phyloP scores from a whole-genome alignment of 2,888 invertebrate species.

The Polydrusus pterygomalis region DNA sequence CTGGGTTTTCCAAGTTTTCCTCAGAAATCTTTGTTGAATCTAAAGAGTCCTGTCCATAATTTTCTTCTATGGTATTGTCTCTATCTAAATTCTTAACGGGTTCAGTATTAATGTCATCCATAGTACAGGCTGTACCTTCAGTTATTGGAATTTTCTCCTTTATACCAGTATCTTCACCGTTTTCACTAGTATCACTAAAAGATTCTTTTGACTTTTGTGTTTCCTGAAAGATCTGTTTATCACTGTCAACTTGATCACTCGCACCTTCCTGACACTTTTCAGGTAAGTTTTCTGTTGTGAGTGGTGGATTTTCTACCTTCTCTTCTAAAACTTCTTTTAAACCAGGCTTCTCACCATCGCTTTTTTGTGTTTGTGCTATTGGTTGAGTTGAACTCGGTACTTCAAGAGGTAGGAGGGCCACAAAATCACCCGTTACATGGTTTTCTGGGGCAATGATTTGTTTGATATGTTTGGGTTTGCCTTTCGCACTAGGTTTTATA shows the following conservation, averaged over 20 bases:
- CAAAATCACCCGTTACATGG: constrained; percentile 66
- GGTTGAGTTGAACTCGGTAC: background rate
- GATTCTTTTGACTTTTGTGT: constrained; percentile 35
- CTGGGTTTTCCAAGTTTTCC: constrained; percentile 13
- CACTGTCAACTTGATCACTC: constrained; percentile 34
- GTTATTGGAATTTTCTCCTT: constrained; percentile 29
- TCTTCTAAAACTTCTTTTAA: constrained; percentile 10
- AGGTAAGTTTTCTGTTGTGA: constrained; percentile 36
- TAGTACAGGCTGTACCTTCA: background rate
- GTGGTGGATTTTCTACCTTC: background rate
- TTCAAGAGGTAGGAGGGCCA: constrained; percentile 44
- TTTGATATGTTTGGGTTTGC: constrained; percentile 58
- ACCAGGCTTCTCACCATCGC: constrained; percentile 23
- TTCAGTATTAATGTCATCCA: background rate
- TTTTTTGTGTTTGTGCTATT: background rate
- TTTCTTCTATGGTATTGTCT: constrained; percentile 52
- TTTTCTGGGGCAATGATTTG: constrained; percentile 63
- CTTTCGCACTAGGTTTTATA: constrained; percentile 54
- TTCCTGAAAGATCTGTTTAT: constrained; percentile 31
- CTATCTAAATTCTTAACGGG: constrained; percentile 20
- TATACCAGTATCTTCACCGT: constrained; percentile 35
- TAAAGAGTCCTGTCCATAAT: constrained; percentile 48
- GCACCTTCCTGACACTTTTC: constrained; percentile 47
- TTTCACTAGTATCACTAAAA: constrained; percentile 49
- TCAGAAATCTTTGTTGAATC: constrained; percentile 38